Percentiles rank a stretch among this genome's conserved stretches.
Evolutionary conservation across 2,888 invertebrate species (phyloP).

Genomic region (Reticulitermes lucifugus): DNA sequence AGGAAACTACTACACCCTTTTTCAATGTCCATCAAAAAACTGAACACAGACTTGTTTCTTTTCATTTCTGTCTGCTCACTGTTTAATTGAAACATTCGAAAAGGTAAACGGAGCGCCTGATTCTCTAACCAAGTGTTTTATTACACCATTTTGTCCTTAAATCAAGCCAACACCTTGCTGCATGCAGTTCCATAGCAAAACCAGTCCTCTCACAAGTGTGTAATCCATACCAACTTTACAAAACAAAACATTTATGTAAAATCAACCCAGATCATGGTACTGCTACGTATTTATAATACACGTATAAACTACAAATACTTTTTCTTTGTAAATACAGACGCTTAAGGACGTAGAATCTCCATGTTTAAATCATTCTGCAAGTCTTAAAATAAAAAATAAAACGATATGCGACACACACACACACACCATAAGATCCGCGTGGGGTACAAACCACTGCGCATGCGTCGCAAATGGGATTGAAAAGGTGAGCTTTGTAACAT

Average conservation of each 20-base stretch:
- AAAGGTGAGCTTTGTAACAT: constrained; percentile 42
- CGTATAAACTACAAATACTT: neutral
- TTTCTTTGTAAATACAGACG: neutral
- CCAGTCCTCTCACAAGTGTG: neutral
- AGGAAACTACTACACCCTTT: neutral
- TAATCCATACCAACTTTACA: neutral
- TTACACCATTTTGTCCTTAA: constrained; percentile 26
- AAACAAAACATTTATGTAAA: neutral
- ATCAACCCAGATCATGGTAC: neutral
- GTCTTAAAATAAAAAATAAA: neutral
- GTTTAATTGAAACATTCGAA: neutral
- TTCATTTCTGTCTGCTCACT: neutral
- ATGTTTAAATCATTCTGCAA: neutral
- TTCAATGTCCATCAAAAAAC: neutral
- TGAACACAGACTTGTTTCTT: neutral
- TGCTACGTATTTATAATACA: neutral
- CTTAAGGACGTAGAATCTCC: neutral
- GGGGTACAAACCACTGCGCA: constrained; percentile 28
- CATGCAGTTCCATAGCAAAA: constrained; percentile 27
- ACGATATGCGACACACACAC: neutral
- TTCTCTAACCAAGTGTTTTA: constrained; percentile 31
- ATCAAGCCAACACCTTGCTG: constrained; percentile 24
- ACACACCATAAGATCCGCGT: neutral
- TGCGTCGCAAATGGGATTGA: constrained; percentile 38
- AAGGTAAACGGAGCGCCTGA: neutral